Evolutionary conservation across 2,113 vertebrate species (phyloP).

Genomic region (Seriola aureovittata): DNA sequence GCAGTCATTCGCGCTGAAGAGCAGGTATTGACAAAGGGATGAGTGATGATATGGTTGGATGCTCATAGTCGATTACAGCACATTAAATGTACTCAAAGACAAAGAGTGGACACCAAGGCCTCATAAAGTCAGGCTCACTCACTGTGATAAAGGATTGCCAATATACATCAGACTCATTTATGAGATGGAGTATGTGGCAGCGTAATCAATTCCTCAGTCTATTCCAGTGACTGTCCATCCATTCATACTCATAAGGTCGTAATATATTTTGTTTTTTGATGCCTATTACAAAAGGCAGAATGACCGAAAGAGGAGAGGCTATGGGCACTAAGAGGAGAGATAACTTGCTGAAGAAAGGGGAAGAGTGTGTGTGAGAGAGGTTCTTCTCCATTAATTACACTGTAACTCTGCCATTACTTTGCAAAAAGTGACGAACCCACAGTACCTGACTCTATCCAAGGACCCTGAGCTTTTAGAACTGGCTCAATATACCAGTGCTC

Average conservation of each 20-base stretch:
- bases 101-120: slow-evolving; percentile 38
- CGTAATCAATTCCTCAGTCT: slow-evolving; percentile 30
- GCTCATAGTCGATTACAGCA: slow-evolving; percentile 33
- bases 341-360: slow-evolving; percentile 6
- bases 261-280: slow-evolving; percentile 19
- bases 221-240: slow-evolving; percentile 15
- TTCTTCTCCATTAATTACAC: slow-evolving; percentile 39
- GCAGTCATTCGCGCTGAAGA: slow-evolving; percentile 3
- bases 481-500: slow-evolving; percentile 30
- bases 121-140: slow-evolving; percentile 39
- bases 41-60: slow-evolving; percentile 3
- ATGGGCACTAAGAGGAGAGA: slow-evolving; percentile 9
- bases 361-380: slow-evolving; percentile 6
- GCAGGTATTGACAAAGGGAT: slow-evolving; percentile 32
- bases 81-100: slow-evolving; percentile 38
- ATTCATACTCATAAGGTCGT: slow-evolving; percentile 27
- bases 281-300: neutral
- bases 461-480: slow-evolving; percentile 40
- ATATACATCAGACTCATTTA: slow-evolving; percentile 40
- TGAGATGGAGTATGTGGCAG: slow-evolving; percentile 22
- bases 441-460: slow-evolving; percentile 44
- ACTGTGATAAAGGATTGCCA: slow-evolving; percentile 40
- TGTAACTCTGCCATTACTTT: slow-evolving; percentile 24
- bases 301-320: slow-evolving; percentile 4
- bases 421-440: slow-evolving; percentile 28